Evolutionary conservation across 1,140 invertebrate genomes (phyloP), one percentile per base, ranked within the genome.

Genomic region (Rhopalosiphum maidis): DNA sequence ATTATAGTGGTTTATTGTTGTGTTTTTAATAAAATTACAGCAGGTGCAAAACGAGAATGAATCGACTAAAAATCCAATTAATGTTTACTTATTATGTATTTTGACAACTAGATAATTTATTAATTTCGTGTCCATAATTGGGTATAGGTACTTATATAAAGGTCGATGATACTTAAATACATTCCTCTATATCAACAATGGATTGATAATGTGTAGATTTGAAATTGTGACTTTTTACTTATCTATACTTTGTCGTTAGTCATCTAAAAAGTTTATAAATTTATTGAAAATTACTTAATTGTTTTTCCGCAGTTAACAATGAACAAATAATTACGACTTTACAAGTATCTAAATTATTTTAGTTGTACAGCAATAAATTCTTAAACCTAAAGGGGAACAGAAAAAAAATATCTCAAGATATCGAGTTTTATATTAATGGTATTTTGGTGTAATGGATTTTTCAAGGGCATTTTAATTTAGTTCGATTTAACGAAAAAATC

Each of bases 31-130:
- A 86, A 43, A 87, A 51, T 48, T 48, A 48, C 5, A 21, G 18
- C 86, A 48, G 43, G 86, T 87, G 86, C 46, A 87, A 30, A 18
- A 87, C 11, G 21, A n/a, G 3, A 87, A 87, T 51, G 46, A 51
- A 87, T 87, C 30, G 30, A 46, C 37, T 22, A 51, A 86, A 48
- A 87, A 87, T 87, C 30, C 23, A 48, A 87, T 87, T 35, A 48
- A 51, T 85, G 83, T 85, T 85, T 41, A 48, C 41, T 43, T 86
- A 87, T 87, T 87, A 87, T 87, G 51, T 51, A 48, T 87, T 87
- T n/a, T 87, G 86, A 87, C 86, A 48, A 18, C 21, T n/a, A 35
- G 5, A 48, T 87, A n/a, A 48, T 87, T 87, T 87, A 87, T 51
- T 87, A 87, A 87, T 51, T 35, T 87, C 1, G 51, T 3, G 30